Percentiles rank a stretch among this genome's conserved stretches.
phyloP scores from a whole-genome alignment of 2,888 invertebrate genomes.

The Ditylenchus weischeri region DNA sequence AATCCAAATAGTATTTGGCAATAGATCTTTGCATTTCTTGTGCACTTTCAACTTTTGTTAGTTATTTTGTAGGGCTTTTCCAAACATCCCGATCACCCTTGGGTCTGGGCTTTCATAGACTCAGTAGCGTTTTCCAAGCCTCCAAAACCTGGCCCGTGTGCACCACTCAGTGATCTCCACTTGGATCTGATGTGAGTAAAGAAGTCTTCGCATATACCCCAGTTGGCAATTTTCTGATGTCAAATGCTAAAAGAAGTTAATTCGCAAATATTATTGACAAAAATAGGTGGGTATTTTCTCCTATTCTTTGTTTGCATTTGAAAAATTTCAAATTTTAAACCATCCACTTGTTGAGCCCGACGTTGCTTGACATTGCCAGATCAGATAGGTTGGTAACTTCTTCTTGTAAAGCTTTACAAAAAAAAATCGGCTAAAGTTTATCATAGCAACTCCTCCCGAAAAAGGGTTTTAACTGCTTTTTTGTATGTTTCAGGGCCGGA shows the following conservation, averaged over 20 bases:
- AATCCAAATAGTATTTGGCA: not conserved
- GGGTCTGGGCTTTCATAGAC: not conserved
- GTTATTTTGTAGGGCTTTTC: not conserved
- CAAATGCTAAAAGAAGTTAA: too few relatives aligned
- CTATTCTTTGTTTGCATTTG: too few relatives aligned
- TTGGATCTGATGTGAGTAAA: not conserved
- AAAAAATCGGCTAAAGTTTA: too few relatives aligned
- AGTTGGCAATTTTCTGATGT: not conserved
- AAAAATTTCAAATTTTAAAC: too few relatives aligned
- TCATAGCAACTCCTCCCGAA: too few relatives aligned
- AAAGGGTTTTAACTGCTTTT: too few relatives aligned
- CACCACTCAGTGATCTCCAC: not conserved
- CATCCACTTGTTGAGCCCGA: too few relatives aligned
- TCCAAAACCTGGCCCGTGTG: not conserved
- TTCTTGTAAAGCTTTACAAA: too few relatives aligned
- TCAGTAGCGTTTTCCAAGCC: not conserved
- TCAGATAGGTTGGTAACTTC: too few relatives aligned
- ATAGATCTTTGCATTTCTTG: slow-evolving; percentile 4
- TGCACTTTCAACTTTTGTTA: not conserved
- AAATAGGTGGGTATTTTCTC: not conserved
- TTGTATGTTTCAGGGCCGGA: too few relatives aligned
- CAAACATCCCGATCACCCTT: not conserved
- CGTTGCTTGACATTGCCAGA: too few relatives aligned
- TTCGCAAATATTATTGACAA: not conserved
- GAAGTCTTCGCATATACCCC: not conserved